Evolutionary conservation across 1,140 invertebrate genomes (phyloP), one percentile per base, ranked within the genome.

Genomic region (Drosophila lowei): DNA sequence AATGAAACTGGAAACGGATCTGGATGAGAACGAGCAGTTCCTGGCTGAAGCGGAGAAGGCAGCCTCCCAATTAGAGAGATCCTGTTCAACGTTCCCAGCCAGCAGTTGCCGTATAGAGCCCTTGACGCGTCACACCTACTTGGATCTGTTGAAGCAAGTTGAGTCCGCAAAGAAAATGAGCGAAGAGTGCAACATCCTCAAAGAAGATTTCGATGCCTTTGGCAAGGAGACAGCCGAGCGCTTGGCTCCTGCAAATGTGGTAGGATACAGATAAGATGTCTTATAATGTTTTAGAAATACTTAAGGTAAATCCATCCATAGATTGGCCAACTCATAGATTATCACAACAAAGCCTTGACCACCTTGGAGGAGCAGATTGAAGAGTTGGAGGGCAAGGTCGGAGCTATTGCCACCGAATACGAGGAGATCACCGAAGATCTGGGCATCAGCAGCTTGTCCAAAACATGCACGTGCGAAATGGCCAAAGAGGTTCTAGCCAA

Each of bases 291-390:
- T 2, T 16, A 16, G 8, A 3, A 34, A 46, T 16, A 7, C 2
- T 16, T 43, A 3, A 3, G 43, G 34, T 21, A 3, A n/a, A 43
- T 48, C 6, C 7, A 13, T 3, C 1, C 7, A 5, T 44, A 85
- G 80, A 58, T 85, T 0, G 11, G 4, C 7, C 23, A 56, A 4
- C 49, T 85, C 9, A 64, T 81, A 1, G 34, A 72, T 1, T 81
- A 21, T 18, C 81, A 85, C 47, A 42, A 16, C 3, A 13, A 28
- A 3, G n/a, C 53, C 0, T 9, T 85, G 47, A n/a, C 38, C 3
- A 13, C 5, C 8, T 6, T 85, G 16, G 83, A 88, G 6, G 41
- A 61, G 7, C 43, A 78, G 5, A 15, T 78, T 1, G n/a, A 49
- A 7, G 4, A 54, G 3, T 4, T 83, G 28, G 28, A 78, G 23